Percentiles rank a stretch among this genome's conserved stretches.
Evolutionary conservation across 2,113 vertebrate genomes (phyloP).

Genomic region (Pogona vitticeps): DNA sequence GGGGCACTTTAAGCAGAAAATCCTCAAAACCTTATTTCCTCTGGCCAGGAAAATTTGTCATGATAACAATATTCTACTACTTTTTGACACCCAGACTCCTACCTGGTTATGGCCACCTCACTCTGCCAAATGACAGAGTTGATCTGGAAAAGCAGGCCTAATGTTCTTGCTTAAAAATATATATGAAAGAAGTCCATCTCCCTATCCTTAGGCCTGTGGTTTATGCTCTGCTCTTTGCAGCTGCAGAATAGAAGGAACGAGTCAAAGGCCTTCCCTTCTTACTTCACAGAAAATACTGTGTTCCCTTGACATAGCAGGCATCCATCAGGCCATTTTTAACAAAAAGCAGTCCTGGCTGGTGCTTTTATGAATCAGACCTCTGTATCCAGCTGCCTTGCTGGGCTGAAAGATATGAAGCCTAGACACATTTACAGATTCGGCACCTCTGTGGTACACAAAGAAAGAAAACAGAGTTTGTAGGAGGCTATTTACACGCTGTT

Average conservation of each 20-base stretch:
- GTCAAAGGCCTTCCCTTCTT: conserved; percentile 19
- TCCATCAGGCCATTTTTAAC: neutral
- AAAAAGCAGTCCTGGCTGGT: neutral
- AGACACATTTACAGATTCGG: conserved; percentile 22
- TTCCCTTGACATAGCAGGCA: conserved; percentile 8
- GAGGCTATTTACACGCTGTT: conserved; percentile 19
- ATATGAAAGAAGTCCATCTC: neutral
- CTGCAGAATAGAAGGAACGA: conserved; percentile 38
- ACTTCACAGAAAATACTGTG: conserved; percentile 55
- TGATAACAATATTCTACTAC: neutral
- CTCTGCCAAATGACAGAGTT: neutral
- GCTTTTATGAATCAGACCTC: conserved; percentile 36
- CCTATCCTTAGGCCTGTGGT: accelerated
- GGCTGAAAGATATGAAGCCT: neutral
- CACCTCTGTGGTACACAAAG: accelerated
- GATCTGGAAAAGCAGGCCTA: neutral
- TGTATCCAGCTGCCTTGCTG: conserved; percentile 56
- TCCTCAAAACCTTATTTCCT: neutral
- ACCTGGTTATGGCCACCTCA: neutral
- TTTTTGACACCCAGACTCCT: neutral
- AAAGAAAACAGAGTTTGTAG: neutral
- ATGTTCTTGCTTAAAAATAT: no score
- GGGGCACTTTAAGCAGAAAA: neutral
- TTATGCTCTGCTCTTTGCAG: conserved; percentile 32
- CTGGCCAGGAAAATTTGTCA: neutral